Conservation (phyloP, 2,888 invertebrate genomes). For the Schrankia costaestrigalis region DNA sequence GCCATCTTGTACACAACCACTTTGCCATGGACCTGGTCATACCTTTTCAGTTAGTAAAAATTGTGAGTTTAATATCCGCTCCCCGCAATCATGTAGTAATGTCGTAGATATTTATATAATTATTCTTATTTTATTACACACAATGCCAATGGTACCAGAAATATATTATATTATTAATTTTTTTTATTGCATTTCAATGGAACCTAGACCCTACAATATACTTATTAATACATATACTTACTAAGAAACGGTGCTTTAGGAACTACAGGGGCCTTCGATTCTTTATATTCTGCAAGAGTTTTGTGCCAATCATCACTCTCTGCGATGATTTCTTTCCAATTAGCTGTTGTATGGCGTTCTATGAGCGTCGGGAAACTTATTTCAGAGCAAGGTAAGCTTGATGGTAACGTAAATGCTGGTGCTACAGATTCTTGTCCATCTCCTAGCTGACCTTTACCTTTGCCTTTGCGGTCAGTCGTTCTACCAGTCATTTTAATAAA, state of each 20-base stretch:
- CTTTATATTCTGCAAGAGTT: conserved; percentile 48
- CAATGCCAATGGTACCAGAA: too few species aligned
- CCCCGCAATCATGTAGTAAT: too few species aligned
- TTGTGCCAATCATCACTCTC: conserved; percentile 46
- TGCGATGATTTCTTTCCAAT: conserved; percentile 57
- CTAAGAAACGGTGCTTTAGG: conserved; percentile 58
- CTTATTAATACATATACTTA: too few species aligned
- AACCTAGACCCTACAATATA: too few species aligned
- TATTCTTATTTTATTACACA: too few species aligned
- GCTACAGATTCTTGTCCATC: conserved; percentile 36
- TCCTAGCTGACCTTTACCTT: conserved; percentile 35
- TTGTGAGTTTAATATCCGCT: too few species aligned
- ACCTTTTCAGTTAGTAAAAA: too few species aligned
- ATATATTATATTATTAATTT: too few species aligned
- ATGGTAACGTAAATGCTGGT: conserved; percentile 57
- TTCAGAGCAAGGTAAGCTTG: conserved; percentile 66
- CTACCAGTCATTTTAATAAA: conserved; percentile 56
- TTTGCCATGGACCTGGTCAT: too few species aligned
- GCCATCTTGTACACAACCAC: too few species aligned
- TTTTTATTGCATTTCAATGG: too few species aligned
- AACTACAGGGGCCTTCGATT: conserved; percentile 38
- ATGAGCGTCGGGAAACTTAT: conserved; percentile 58
- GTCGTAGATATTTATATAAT: too few species aligned
- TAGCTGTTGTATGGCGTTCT: conserved; percentile 39
- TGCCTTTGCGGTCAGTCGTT: conserved; percentile 56